These are phyloP conservation scores for Himalopsyche tibetana DNA, from an alignment of 2,888 invertebrate genomes.

Conservation along the genomic window DNA sequence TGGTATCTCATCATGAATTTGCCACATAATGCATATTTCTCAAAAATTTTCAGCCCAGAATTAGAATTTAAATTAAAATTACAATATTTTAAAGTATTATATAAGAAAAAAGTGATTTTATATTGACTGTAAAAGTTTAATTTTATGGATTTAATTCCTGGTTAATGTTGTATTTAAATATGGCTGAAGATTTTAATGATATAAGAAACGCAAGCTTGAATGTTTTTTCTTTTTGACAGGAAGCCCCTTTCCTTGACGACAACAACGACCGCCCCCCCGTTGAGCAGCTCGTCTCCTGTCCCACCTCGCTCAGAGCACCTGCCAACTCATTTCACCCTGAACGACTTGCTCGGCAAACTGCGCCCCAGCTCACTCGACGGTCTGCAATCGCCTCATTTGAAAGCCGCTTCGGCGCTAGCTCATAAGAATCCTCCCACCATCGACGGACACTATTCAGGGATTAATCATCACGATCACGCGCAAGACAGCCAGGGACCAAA, in stretches of 20 bases:
- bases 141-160: no score
- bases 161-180: neutral
- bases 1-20: constrained; percentile 75
- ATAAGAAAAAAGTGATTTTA: no score
- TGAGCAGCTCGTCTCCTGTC: constrained; percentile 77
- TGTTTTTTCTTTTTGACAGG: constrained; percentile 69
- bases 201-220: constrained; percentile 32
- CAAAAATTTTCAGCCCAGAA: constrained; percentile 49
- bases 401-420: constrained; percentile 72
- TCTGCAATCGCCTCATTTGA: constrained; percentile 74
- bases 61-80: neutral
- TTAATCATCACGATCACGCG: constrained; percentile 69
- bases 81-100: no score
- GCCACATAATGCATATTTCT: constrained; percentile 52
- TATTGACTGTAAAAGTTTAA: no score
- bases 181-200: constrained; percentile 58
- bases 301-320: constrained; percentile 77
- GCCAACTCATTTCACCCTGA: constrained; percentile 76
- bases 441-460: constrained; percentile 78
- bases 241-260: constrained; percentile 78
- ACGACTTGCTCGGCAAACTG: constrained; percentile 77
- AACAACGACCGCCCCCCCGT: constrained; percentile 77
- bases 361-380: constrained; percentile 76
- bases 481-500: constrained; percentile 66
- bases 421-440: constrained; percentile 78